Evolutionary conservation across 2,113 vertebrate species (phyloP), one percentile per base, ranked within the genome.

Genomic region (Neotoma lepida): DNA sequence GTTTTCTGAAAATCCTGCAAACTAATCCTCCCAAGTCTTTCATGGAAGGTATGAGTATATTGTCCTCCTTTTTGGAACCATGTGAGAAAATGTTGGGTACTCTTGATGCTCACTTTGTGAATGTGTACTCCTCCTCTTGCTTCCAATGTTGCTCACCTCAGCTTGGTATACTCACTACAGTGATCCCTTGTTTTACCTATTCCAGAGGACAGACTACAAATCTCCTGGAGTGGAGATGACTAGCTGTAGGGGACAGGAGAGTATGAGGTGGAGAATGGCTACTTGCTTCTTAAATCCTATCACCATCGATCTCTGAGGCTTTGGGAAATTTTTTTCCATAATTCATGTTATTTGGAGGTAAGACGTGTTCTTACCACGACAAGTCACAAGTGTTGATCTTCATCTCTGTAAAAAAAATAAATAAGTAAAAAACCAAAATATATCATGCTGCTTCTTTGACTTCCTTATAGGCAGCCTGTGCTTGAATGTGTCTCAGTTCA

Each of bases 61-160:
- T 66, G 33, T 3, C 17, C 39, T 10, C 10, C 17, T 26, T 39
- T 95, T 89, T n/a, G 30, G 14, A 80, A n/a, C 9, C 30, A 17
- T 1, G 7, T 7, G 10, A 24, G 17, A 77, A 30, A 51, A 41
- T 9, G 0, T 12, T 0, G 30, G 41, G 26, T 9, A 17, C 3
- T 63, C 30, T 89, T 24, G 14, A 4, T 51, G 63, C 49, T 90
- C 41, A 70, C 35, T 76, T 63, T n/a, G 14, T 41, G 28, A 90
- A 64, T 12, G 33, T 89, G 44, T 51, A 20, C 24, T 41, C 74
- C 24, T 49, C 71, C 30, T 54, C 22, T 93, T 6, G 39, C 70
- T 87, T 80, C 18, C 28, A 24, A 4, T 6, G 8, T n/a, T 17
- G 15, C 8, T 46, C 49, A 70, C 14, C 4, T 64, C 2, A 41